Percentiles rank a stretch among this genome's conserved stretches.
These are phyloP conservation scores for Calyptomena viridis DNA, from an alignment of 2,113 vertebrate species.

Conservation along the genomic window DNA sequence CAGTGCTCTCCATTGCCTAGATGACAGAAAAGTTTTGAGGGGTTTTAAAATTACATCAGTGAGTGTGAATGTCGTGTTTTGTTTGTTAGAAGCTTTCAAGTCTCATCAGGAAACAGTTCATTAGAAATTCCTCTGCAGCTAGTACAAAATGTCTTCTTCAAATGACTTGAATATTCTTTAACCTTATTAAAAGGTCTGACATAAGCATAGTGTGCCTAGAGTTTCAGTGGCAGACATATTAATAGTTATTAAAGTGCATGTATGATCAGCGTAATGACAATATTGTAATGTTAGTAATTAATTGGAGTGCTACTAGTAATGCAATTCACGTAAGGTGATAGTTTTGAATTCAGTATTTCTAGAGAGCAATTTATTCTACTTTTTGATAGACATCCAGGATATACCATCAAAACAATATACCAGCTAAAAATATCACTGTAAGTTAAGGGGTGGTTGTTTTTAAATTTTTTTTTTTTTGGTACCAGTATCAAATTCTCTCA, in stretches of 20 bases:
- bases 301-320: neutral
- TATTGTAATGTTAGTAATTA: neutral
- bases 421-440: neutral
- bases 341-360: neutral
- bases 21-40: neutral
- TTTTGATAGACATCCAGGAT: neutral
- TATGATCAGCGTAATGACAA: neutral
- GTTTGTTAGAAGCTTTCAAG: neutral
- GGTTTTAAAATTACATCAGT: neutral
- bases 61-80: neutral
- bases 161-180: neutral
- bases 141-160: neutral
- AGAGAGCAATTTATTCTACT: neutral
- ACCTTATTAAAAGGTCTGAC: neutral
- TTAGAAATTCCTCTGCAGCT: slow-evolving; percentile 14
- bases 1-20: neutral
- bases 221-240: neutral
- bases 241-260: neutral
- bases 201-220: neutral
- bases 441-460: neutral
- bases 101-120: slow-evolving; percentile 13
- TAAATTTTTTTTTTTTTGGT: neutral
- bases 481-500: neutral
- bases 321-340: neutral
- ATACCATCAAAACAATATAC: neutral